Evolutionary conservation across 2,113 vertebrate genomes (phyloP).

Genomic region (Elaphurus davidianus): DNA sequence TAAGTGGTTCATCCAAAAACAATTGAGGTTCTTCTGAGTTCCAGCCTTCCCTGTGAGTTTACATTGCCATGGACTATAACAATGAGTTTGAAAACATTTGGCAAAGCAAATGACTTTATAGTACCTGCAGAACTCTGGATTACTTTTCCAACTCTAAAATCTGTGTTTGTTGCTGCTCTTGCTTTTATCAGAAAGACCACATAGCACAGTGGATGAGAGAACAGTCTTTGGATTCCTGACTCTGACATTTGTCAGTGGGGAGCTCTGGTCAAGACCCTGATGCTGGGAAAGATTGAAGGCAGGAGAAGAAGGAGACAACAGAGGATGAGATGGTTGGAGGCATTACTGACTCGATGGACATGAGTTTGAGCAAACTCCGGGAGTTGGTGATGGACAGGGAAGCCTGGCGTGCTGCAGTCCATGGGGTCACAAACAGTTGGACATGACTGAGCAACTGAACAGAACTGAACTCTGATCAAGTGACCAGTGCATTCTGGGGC

Average conservation of each 20-base stretch:
- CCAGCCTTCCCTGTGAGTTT: neutral
- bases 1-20: neutral
- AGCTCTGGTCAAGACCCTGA: neutral
- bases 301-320: neutral
- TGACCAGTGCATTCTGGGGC: neutral
- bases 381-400: neutral
- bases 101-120: neutral
- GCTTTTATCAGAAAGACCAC: neutral
- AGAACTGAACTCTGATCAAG: neutral
- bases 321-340: neutral
- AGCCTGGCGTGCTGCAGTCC: neutral
- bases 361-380: neutral
- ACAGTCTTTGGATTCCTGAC: neutral
- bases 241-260: neutral
- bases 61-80: neutral
- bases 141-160: neutral
- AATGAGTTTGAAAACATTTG: neutral
- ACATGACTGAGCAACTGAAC: neutral
- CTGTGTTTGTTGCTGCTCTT: neutral
- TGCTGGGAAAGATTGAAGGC: neutral
- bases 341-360: neutral
- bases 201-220: neutral
- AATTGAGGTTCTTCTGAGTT: neutral
- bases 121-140: neutral
- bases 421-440: neutral